Base-by-base conservation (phyloP, 35 echinoderm and acorn worm genomes). In the Anneissia japonica region DNA sequence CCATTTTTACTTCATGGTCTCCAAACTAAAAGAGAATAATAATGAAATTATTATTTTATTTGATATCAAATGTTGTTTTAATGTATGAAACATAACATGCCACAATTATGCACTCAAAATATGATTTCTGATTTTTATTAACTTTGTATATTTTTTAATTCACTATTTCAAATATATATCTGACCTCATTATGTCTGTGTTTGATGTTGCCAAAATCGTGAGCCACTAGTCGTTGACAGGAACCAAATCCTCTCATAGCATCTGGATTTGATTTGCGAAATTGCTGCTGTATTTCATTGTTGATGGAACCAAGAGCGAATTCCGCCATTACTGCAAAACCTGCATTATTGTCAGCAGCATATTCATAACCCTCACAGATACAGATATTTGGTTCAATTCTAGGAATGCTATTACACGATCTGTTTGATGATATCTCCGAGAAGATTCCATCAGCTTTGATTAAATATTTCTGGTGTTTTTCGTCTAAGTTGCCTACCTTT, bases 321-420 rank as follows among this genome's bases (percentile, higher is more conserved):
- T 96, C 89, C 2, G 93, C 94, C 3, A 92, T 39, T 4, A 86
- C 38, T 26, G 81, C 64, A 3, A 85, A 81, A 28, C 83, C 84
- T 1, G 79, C 90, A 39, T 81, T 73, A 84, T 97, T 90, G 14
- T 82, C 45, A 26, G 82, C 83, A n/a, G 80, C 38, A 21, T 37
- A 39, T 17, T 92, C 80, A 29, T 64, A 77, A 11, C 79, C 76
- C 30, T 90, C 55, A 81, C 94, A 97, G 23, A 97, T 97, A 38
- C 94, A 97, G n/a, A 90, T 46, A 31, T 89, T 97, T 35, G 91
- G 91, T 39, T 92, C 79, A 31, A 92, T 86, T 36, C 91, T 34
- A 4, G 90, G 94, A n/a, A 97, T 45, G 26, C 87, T 86, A 9
- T 87, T 84, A 81, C 94, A 97, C 17, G 87, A 87, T 21, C 94